A percentile compares a stretch with the other conserved stretches of the same genome.
These are phyloP conservation scores for Hemicordylus capensis DNA, from an alignment of 2,113 vertebrate genomes.

Conservation along the genomic window DNA sequence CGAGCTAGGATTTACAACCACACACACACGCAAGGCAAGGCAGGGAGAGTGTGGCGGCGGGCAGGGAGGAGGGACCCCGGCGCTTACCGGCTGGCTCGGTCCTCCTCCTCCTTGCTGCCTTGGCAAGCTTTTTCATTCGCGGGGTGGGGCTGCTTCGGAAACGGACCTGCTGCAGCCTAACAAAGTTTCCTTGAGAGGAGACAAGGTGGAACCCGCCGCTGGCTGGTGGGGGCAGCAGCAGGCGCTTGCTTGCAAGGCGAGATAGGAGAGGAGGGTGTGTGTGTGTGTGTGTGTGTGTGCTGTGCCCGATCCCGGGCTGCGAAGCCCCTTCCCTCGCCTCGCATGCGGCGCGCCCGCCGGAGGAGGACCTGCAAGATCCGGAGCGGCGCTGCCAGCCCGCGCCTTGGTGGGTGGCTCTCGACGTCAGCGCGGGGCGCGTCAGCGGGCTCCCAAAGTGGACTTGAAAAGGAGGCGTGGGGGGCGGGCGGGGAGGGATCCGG, in stretches of 20 bases:
- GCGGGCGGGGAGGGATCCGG: no score
- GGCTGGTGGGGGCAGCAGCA: no score
- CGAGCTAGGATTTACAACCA: no score
- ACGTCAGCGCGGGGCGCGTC: not conserved
- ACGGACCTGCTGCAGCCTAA: no score
- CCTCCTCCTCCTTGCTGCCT: no score
- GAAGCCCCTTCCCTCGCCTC: not conserved
- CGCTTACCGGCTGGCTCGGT: no score
- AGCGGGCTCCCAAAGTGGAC: not conserved
- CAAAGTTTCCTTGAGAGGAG: not conserved
- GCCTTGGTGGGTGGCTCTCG: not conserved
- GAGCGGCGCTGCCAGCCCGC: no score
- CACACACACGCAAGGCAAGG: not conserved
- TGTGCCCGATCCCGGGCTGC: no score
- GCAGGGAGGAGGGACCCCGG: accelerated
- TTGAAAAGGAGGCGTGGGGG: not conserved
- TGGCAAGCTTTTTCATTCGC: not conserved
- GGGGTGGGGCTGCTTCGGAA: not conserved
- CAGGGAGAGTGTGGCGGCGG: not conserved
- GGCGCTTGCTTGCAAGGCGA: no score
- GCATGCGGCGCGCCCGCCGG: not conserved
- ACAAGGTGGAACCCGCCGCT: no score
- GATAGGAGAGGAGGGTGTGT: no score
- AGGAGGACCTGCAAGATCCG: not conserved
- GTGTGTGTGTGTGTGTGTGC: no score